These are phyloP conservation scores for Hephaestus fuliginosus DNA, from an alignment of 2,797 vertebrate genomes.

Conservation along the genomic window DNA sequence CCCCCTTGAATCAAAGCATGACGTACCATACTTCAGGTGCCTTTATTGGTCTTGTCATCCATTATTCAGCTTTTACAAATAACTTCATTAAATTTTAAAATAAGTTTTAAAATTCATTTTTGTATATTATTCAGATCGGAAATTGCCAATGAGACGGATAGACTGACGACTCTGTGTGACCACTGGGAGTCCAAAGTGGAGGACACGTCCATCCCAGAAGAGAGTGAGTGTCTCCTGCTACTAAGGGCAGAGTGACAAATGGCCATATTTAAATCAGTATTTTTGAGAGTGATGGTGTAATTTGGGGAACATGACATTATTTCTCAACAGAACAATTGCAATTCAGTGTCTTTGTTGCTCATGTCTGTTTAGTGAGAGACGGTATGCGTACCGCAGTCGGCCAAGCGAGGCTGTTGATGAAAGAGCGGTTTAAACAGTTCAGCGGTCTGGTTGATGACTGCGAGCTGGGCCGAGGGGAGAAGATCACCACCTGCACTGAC, in stretches of 20 bases:
- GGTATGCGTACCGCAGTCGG: slow-evolving; percentile 91
- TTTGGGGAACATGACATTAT: accelerated
- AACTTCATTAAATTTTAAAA: background rate
- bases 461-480: slow-evolving; percentile 90
- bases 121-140: slow-evolving; percentile 80
- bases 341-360: background rate
- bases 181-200: slow-evolving; percentile 89
- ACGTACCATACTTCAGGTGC: slow-evolving; percentile 86
- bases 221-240: slow-evolving; percentile 86
- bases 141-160: slow-evolving; percentile 86
- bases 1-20: slow-evolving; percentile 74
- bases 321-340: background rate
- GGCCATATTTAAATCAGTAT: background rate
- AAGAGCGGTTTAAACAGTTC: slow-evolving; percentile 95
- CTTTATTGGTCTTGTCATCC: background rate
- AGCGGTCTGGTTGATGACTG: slow-evolving; percentile 92
- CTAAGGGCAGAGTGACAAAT: background rate
- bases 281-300: background rate
- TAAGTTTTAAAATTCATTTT: background rate
- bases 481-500: slow-evolving; percentile 90
- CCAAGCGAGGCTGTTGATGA: slow-evolving; percentile 92
- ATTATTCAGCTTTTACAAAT: background rate
- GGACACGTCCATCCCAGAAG: slow-evolving; percentile 90
- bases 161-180: slow-evolving; percentile 80
- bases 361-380: slow-evolving; percentile 87